Conservation (phyloP, 2,888 invertebrate genomes). For the Pseudococcus longispinus region DNA sequence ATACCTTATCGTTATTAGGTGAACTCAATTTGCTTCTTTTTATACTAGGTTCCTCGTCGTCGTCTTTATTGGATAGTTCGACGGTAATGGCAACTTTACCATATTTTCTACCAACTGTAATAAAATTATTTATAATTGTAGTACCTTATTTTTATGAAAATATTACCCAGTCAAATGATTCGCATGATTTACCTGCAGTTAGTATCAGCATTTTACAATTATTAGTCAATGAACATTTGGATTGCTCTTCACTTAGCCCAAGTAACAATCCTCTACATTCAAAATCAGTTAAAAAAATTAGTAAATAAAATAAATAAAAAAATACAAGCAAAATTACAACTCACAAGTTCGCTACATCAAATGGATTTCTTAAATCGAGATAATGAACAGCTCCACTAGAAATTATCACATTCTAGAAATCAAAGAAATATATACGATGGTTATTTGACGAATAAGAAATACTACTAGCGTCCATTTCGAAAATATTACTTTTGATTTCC, state of each 20-base stretch:
- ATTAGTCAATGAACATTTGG: slow-evolving; percentile 32
- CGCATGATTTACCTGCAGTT: slow-evolving; percentile 43
- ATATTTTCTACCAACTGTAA: slow-evolving; percentile 50
- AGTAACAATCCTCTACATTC: slow-evolving; percentile 44
- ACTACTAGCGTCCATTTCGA: background rate
- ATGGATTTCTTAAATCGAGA: slow-evolving; percentile 52
- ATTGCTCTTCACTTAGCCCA: slow-evolving; percentile 38
- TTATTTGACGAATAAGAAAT: background rate
- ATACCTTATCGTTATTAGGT: slow-evolving; percentile 7
- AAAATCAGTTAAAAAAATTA: background rate
- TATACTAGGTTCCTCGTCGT: slow-evolving; percentile 38
- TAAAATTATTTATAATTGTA: background rate
- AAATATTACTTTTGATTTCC: slow-evolving; percentile 54
- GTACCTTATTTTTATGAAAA: background rate
- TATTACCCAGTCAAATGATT: background rate
- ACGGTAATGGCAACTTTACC: slow-evolving; percentile 54
- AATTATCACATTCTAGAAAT: slow-evolving; percentile 49
- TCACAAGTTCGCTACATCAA: slow-evolving; percentile 53
- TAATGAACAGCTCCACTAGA: slow-evolving; percentile 51
- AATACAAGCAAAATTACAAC: background rate
- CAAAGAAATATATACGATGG: background rate
- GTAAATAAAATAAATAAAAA: background rate
- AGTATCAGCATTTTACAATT: slow-evolving; percentile 47
- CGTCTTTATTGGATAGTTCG: background rate
- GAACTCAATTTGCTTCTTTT: slow-evolving; percentile 43